A percentile compares a stretch with the other conserved stretches of the same genome.
Conservation (phyloP, 2,888 invertebrate species). For the Pollenia angustigena region DNA sequence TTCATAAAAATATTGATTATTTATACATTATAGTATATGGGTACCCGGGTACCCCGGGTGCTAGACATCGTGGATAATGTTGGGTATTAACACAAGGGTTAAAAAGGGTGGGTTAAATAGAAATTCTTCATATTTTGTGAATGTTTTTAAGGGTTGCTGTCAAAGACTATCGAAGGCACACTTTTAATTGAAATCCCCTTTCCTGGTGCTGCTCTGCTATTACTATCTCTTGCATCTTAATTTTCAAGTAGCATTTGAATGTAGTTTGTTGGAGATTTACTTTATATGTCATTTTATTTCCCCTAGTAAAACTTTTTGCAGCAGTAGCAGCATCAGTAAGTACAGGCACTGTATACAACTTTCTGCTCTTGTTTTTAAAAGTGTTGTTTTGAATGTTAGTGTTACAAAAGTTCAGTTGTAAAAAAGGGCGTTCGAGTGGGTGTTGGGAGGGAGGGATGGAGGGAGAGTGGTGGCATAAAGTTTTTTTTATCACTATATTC, state of each 20-base stretch:
- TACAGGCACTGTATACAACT: neutral
- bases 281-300: constrained; percentile 58
- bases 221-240: constrained; percentile 56
- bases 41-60: too few species aligned
- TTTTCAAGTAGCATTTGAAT: constrained; percentile 57
- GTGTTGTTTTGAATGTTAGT: constrained; percentile 12
- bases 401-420: constrained; percentile 8
- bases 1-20: too few species aligned
- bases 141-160: too few species aligned
- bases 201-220: neutral
- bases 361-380: neutral
- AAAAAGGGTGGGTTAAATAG: too few species aligned
- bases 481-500: constrained; percentile 44
- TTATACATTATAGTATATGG: too few species aligned
- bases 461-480: constrained; percentile 9
- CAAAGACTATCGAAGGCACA: neutral
- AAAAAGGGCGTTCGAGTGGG: constrained; percentile 12
- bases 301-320: constrained; percentile 50
- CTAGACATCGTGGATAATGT: too few species aligned
- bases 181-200: neutral
- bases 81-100: too few species aligned
- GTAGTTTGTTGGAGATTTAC: constrained; percentile 56
- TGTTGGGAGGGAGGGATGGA: neutral
- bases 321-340: neutral
- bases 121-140: too few species aligned